A percentile compares a stretch with the other conserved stretches of the same genome.
Evolutionary conservation across 1,140 invertebrate genomes (phyloP).

Genomic region (Drosophila aff.): DNA sequence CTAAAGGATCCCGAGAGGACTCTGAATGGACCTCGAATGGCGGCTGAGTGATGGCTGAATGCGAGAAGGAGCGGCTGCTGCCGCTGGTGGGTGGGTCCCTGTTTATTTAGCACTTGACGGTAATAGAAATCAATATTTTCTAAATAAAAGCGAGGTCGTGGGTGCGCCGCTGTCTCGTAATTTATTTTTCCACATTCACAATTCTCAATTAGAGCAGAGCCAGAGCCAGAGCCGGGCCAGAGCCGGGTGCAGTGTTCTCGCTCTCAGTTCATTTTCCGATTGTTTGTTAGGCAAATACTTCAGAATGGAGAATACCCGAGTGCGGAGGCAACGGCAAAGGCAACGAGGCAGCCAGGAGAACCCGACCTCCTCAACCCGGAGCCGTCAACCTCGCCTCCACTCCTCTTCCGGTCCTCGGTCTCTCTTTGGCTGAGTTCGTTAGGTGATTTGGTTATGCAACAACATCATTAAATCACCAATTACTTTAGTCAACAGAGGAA

Average conservation of each 20-base stretch:
- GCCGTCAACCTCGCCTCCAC: background rate
- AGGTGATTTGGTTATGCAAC: conserved; percentile 84
- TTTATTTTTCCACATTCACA: conserved; percentile 83
- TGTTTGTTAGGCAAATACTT: conserved; percentile 81
- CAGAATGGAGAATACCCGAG: conserved; percentile 62
- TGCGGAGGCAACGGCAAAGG: conserved; percentile 13
- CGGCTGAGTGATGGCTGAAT: conserved; percentile 28
- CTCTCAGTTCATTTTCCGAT: conserved; percentile 76
- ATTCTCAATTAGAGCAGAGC: conserved; percentile 76
- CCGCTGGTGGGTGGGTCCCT: conserved; percentile 23
- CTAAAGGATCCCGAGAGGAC: conserved; percentile 40
- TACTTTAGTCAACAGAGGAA: conserved; percentile 82
- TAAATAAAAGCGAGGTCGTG: conserved; percentile 62
- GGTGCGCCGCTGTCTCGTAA: conserved; percentile 59
- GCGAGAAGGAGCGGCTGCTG: background rate
- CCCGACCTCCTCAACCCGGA: conserved; percentile 18
- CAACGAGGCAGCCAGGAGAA: conserved; percentile 7
- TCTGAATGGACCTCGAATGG: conserved; percentile 44
- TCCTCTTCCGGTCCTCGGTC: conserved; percentile 18
- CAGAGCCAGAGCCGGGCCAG: background rate
- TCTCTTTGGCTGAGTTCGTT: conserved; percentile 61
- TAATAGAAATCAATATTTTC: conserved; percentile 84
- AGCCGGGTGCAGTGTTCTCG: conserved; percentile 17
- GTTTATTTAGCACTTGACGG: conserved; percentile 74
- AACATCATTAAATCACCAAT: conserved; percentile 84